Evolutionary conservation across 2,113 vertebrate genomes (phyloP).

Genomic region (Zosterops japonicus): DNA sequence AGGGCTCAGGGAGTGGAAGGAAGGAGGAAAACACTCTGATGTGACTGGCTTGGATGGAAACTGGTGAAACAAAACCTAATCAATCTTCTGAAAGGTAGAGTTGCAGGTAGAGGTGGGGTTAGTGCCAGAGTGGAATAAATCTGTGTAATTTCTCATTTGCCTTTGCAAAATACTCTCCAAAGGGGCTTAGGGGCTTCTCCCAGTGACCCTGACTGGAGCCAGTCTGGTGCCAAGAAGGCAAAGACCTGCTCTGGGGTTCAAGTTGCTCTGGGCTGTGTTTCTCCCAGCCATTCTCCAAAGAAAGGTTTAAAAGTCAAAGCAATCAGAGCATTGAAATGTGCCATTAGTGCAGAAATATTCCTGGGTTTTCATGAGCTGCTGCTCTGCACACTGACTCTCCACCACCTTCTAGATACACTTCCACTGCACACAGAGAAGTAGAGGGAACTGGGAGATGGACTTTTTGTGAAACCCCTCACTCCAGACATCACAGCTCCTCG

Average conservation of each 20-base stretch:
- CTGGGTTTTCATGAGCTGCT: background rate
- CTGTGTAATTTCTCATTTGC: background rate
- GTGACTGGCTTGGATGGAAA: background rate
- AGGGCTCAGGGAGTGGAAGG: background rate
- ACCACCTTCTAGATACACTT: background rate
- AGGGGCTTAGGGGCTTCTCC: background rate
- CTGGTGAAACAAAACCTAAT: background rate
- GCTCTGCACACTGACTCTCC: background rate
- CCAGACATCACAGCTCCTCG: background rate
- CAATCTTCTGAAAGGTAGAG: background rate
- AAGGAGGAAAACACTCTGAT: background rate
- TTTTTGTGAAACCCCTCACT: background rate
- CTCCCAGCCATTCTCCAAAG: background rate
- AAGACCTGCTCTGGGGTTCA: background rate
- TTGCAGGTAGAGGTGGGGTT: background rate
- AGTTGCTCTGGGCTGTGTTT: background rate
- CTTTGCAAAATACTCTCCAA: background rate
- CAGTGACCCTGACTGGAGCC: background rate
- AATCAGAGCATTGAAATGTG: background rate
- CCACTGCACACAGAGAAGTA: background rate
- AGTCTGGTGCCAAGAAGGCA: background rate
- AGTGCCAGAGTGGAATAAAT: background rate
- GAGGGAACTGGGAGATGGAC: background rate
- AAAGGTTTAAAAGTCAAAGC: background rate
- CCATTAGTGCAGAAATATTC: background rate